Base-by-base conservation (phyloP, 2,113 vertebrate genomes). In the Chaenogobius annularis region DNA sequence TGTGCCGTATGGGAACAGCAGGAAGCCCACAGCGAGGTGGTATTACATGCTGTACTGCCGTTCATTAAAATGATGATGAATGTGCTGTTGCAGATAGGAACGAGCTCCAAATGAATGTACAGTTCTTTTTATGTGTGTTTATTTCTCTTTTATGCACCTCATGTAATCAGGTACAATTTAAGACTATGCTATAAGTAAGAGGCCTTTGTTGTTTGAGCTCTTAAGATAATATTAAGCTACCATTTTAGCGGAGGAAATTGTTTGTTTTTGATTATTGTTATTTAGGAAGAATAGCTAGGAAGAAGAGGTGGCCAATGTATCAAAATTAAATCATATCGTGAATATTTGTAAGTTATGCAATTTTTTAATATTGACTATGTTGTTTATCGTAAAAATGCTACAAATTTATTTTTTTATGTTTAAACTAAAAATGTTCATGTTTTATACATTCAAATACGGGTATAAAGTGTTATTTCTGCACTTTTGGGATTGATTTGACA, bases 21-120 rank as follows among this genome's bases (percentile, higher is more conserved):
- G 81, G 78, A 85, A 75, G 69, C 73, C 80, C 72, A 80, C 73
- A 82, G 83, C 73, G 78, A 82, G 80, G 68, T 79, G 78, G 81
- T 69, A 68, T 47, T 74, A 56, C 69, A 22, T 77, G 82, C 68
- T 59, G 75, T 68, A 47, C 67, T 73, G 19, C 43, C 67, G 23
- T 86, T 82, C 75, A 73, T 83, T 79, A 43, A 62, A 81, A 73
- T 17, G 20, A 73, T 70, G 69, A 81, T 84, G 40, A 68, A 84
- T 77, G 10, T 23, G 47, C 48, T 71, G 74, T 81, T 80, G 72
- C n/a, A 59, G 59, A 73, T 67, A 35, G 73, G 66, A 73, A 31
- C 62, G 26, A 70, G 26, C 48, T 22, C 61, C 14, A 44, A 68
- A 74, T 63, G 26, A 31, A 54, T 69, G 37, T 44, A 9, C 7